Percentiles rank a stretch among this genome's conserved stretches.
phyloP scores from a whole-genome alignment of 2,888 invertebrate genomes.

The Toxonevra muliebris region DNA sequence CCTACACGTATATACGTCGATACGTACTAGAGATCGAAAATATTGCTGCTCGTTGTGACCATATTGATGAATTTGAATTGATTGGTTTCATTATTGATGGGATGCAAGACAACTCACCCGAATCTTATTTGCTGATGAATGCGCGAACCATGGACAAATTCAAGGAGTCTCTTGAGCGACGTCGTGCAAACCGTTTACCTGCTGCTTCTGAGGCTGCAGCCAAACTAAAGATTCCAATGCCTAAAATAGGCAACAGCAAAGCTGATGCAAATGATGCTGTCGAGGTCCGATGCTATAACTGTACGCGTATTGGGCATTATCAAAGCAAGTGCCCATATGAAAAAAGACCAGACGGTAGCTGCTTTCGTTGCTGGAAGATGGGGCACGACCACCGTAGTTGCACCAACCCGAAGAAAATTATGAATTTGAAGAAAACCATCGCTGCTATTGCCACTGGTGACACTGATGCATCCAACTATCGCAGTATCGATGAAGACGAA shows the following conservation, averaged over 20 bases:
- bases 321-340: too few species aligned
- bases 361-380: too few species aligned
- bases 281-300: too few species aligned
- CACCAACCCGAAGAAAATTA: too few species aligned
- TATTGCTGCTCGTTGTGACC: background rate
- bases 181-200: conserved; percentile 13
- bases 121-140: conserved; percentile 28
- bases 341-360: too few species aligned
- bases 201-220: background rate
- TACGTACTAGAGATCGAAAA: background rate
- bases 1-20: background rate
- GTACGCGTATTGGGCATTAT: too few species aligned
- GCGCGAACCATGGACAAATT: conserved; percentile 33
- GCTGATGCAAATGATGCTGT: too few species aligned
- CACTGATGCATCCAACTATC: background rate
- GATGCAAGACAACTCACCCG: conserved; percentile 32
- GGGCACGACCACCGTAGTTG: too few species aligned
- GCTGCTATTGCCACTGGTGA: conserved; percentile 5
- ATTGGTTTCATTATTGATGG: conserved; percentile 2
- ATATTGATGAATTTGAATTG: conserved; percentile 5
- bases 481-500: conserved; percentile 3
- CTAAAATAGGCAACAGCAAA: conserved; percentile 4
- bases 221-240: conserved; percentile 1
- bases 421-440: background rate
- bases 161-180: conserved; percentile 30